These are phyloP conservation scores for Dolichomitus sp. DNA, from an alignment of 2,888 invertebrate species.

Conservation along the genomic window DNA sequence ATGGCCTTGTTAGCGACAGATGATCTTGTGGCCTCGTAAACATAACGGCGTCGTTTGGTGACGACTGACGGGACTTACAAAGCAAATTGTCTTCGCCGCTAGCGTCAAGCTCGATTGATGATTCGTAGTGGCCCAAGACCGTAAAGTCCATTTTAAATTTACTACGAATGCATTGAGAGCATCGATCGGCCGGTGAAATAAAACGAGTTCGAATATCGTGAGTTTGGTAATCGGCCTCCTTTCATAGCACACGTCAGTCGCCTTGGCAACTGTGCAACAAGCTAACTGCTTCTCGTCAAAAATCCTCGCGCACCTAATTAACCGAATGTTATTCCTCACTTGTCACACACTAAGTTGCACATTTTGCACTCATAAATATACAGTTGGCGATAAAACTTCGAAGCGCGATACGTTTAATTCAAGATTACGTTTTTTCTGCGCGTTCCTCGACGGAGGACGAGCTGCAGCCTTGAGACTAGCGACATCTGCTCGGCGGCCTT, in stretches of 20 bases:
- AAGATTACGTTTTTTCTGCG: conserved; percentile 72
- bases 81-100: conserved; percentile 78
- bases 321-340: conserved; percentile 22
- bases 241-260: conserved; percentile 78
- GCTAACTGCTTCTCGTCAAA: conserved; percentile 72
- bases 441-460: conserved; percentile 12
- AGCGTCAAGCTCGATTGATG: conserved; percentile 76
- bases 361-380: conserved; percentile 60
- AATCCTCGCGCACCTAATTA: conserved; percentile 15
- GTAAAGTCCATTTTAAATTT: conserved; percentile 80
- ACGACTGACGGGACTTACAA: conserved; percentile 74
- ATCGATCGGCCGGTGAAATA: conserved; percentile 64
- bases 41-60: conserved; percentile 55
- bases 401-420: conserved; percentile 74
- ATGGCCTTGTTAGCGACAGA: conserved; percentile 52
- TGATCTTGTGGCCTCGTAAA: conserved; percentile 53
- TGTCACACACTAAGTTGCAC: conserved; percentile 46
- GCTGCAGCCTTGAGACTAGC: conserved; percentile 1
- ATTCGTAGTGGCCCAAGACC: conserved; percentile 81
- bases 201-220: conserved; percentile 54
- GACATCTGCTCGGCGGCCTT: conserved; percentile 4
- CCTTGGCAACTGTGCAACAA: conserved; percentile 83
- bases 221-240: conserved; percentile 67
- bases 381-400: conserved; percentile 30
- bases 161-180: conserved; percentile 64